Percentiles rank a stretch among this genome's conserved stretches.
Evolutionary conservation across 2,888 invertebrate genomes (phyloP).

Genomic region (Melangyna quadrimaculata): DNA sequence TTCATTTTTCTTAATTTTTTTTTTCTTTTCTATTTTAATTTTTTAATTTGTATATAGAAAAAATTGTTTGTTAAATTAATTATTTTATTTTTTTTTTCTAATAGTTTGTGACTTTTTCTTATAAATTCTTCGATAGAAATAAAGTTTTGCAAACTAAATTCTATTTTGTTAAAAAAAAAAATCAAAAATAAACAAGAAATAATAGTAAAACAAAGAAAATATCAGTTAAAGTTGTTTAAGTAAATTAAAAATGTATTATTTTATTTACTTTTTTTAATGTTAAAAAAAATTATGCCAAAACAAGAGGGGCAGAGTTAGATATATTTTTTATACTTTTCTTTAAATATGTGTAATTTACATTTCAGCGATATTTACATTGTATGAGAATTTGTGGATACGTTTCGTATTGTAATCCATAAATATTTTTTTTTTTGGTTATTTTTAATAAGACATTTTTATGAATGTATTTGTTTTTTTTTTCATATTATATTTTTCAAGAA

Average conservation of each 20-base stretch:
- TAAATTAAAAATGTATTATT: constrained; percentile 57
- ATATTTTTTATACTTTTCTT: constrained; percentile 14
- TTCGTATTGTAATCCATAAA: constrained; percentile 26
- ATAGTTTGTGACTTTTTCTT: constrained; percentile 73
- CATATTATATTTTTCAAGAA: constrained; percentile 79
- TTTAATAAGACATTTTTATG: constrained; percentile 49
- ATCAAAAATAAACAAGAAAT: constrained; percentile 49
- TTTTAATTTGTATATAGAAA: constrained; percentile 52
- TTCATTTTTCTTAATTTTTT: constrained; percentile 74
- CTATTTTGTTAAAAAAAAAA: constrained; percentile 67
- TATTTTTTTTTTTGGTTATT: constrained; percentile 28
- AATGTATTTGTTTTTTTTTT: constrained; percentile 67
- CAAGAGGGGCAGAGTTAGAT: constrained; percentile 71
- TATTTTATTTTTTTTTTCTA: constrained; percentile 32
- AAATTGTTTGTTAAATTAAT: constrained; percentile 43
- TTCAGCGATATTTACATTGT: constrained; percentile 49
- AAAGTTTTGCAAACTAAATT: constrained; percentile 67
- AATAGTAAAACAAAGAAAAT: constrained; percentile 62
- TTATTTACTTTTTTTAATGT: constrained; percentile 55
- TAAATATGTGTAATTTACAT: constrained; percentile 54
- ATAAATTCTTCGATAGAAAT: constrained; percentile 66
- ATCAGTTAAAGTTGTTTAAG: constrained; percentile 53
- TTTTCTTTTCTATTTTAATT: constrained; percentile 65
- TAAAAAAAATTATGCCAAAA: constrained; percentile 71
- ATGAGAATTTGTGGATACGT: constrained; percentile 32